phyloP scores from a whole-genome alignment of 1,140 invertebrate species.

The Conus ventricosus region DNA sequence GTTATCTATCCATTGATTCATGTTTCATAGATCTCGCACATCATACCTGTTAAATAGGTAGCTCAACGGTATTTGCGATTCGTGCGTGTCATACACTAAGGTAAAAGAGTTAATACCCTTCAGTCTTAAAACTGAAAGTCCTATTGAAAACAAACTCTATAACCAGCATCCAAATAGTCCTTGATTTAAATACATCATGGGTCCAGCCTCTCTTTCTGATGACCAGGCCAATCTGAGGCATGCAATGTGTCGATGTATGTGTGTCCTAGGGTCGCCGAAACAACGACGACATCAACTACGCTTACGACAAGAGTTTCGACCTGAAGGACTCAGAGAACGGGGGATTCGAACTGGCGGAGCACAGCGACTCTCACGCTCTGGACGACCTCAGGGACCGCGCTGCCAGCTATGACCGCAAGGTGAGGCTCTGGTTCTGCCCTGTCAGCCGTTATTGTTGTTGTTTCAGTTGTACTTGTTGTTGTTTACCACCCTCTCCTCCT shows the following conservation, averaged over 20 bases:
- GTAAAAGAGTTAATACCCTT: too few relatives aligned
- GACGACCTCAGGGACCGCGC: slow-evolving; percentile 27
- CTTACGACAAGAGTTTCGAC: slow-evolving; percentile 42
- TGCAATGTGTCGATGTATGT: too few relatives aligned
- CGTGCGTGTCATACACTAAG: too few relatives aligned
- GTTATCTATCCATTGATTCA: too few relatives aligned
- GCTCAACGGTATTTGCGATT: too few relatives aligned
- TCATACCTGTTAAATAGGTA: too few relatives aligned
- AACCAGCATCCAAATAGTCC: background rate
- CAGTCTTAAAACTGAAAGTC: too few relatives aligned
- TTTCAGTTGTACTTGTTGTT: background rate
- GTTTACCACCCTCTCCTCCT: background rate
- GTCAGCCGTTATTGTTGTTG: background rate
- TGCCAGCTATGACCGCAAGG: slow-evolving; percentile 25
- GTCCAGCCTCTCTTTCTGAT: background rate
- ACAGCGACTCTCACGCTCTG: slow-evolving; percentile 21
- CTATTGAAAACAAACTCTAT: too few relatives aligned
- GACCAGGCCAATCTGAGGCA: background rate
- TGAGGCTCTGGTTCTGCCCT: background rate
- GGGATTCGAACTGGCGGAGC: slow-evolving; percentile 21
- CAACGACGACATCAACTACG: slow-evolving; percentile 34
- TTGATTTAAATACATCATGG: background rate
- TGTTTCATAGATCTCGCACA: too few relatives aligned
- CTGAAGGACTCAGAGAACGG: slow-evolving; percentile 29
- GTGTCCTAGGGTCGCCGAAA: slow-evolving; percentile 22